A percentile compares a stretch with the other conserved stretches of the same genome.
phyloP scores from a whole-genome alignment of 2,113 vertebrate species.

The Glaucomys volans region DNA sequence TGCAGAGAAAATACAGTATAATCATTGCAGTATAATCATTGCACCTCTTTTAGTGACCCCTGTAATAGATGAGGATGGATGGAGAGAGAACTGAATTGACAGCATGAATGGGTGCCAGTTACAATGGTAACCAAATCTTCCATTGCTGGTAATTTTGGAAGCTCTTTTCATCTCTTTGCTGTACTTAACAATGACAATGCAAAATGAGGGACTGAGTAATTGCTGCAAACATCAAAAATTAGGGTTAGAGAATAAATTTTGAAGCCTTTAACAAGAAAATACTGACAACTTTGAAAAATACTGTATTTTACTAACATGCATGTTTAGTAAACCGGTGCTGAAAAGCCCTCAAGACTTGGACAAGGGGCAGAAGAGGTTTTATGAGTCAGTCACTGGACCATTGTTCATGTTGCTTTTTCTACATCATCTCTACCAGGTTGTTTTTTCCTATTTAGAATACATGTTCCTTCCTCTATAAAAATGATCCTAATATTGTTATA shows the following conservation, averaged over 20 bases:
- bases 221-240: neutral
- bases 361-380: neutral
- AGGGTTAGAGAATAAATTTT: neutral
- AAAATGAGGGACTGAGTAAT: neutral
- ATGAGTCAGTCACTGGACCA: neutral
- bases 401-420: neutral
- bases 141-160: neutral
- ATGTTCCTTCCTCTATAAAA: neutral
- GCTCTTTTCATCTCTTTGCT: neutral
- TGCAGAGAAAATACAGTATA: neutral
- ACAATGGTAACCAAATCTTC: neutral
- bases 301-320: neutral
- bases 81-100: neutral
- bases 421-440: neutral
- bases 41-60: neutral
- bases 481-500: neutral
- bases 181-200: neutral
- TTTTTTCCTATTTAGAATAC: neutral
- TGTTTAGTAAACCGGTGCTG: neutral
- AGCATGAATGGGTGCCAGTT: neutral
- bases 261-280: neutral
- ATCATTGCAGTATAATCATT: neutral
- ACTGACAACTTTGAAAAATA: neutral
- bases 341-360: neutral
- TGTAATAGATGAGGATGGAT: neutral